phyloP scores from a whole-genome alignment of 2,888 invertebrate genomes.

The Tolmerus cingulatus region DNA sequence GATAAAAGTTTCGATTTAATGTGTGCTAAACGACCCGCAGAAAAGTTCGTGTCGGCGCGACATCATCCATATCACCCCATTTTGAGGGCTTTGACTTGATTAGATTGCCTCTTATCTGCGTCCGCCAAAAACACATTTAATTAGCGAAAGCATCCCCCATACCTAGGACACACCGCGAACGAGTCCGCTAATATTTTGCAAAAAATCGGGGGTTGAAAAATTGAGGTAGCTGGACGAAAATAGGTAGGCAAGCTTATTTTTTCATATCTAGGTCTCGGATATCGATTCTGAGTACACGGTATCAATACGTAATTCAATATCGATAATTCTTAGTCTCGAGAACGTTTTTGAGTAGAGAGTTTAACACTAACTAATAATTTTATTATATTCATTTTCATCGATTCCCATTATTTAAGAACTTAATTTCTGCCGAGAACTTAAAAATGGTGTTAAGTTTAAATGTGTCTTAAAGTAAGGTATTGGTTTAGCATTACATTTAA shows the following conservation, averaged over 20 bases:
- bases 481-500: too few species aligned
- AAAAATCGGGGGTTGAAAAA: not conserved
- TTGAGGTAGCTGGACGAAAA: not conserved
- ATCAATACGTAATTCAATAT: too few species aligned
- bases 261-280: too few species aligned
- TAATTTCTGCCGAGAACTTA: too few species aligned
- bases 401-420: too few species aligned
- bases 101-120: not conserved
- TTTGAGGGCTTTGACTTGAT: not conserved
- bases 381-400: too few species aligned
- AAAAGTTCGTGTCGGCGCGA: not conserved
- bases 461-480: too few species aligned
- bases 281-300: too few species aligned
- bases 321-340: too few species aligned
- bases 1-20: slow-evolving; percentile 32
- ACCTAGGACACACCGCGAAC: not conserved
- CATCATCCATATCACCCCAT: not conserved
- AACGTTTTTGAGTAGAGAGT: too few species aligned
- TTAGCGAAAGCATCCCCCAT: not conserved
- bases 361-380: too few species aligned
- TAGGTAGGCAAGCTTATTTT: not conserved
- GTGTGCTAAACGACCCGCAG: slow-evolving; percentile 5
- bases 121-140: not conserved
- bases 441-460: too few species aligned
- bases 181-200: not conserved